phyloP scores from a whole-genome alignment of 2,113 vertebrate genomes.

The Panthera uncia region DNA sequence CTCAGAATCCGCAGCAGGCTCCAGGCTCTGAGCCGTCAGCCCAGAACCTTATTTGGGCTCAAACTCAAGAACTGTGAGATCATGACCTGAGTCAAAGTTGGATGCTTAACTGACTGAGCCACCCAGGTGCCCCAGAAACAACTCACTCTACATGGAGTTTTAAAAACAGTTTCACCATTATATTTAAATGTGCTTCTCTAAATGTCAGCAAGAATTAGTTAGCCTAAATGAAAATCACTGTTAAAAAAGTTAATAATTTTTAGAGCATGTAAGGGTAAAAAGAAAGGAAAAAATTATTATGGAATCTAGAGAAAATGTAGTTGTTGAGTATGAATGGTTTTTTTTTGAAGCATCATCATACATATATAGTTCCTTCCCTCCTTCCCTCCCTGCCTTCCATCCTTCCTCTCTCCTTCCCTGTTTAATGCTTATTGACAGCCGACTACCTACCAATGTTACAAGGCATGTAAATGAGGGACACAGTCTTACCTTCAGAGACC shows the following conservation, averaged over 20 bases:
- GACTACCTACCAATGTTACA: background rate
- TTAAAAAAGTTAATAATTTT: slow-evolving; percentile 8
- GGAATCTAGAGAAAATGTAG: background rate
- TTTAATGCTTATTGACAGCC: background rate
- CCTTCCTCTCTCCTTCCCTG: background rate
- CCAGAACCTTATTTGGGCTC: no score
- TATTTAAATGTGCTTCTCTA: background rate
- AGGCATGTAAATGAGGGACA: background rate
- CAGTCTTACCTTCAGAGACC: background rate
- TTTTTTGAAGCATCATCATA: background rate
- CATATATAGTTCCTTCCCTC: background rate
- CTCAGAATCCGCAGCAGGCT: no score
- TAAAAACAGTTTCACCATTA: background rate
- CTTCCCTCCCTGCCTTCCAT: background rate
- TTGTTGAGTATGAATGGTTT: background rate
- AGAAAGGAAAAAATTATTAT: background rate
- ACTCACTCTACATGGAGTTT: background rate
- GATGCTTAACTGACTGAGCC: no score
- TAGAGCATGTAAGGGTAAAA: background rate
- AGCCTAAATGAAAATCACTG: background rate
- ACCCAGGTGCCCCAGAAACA: background rate
- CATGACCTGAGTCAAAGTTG: no score
- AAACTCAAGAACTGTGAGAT: no score
- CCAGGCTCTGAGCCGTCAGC: no score
- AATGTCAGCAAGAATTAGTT: background rate